These are phyloP conservation scores for Eupeodes luniger DNA, from an alignment of 2,888 invertebrate genomes.

Conservation along the genomic window DNA sequence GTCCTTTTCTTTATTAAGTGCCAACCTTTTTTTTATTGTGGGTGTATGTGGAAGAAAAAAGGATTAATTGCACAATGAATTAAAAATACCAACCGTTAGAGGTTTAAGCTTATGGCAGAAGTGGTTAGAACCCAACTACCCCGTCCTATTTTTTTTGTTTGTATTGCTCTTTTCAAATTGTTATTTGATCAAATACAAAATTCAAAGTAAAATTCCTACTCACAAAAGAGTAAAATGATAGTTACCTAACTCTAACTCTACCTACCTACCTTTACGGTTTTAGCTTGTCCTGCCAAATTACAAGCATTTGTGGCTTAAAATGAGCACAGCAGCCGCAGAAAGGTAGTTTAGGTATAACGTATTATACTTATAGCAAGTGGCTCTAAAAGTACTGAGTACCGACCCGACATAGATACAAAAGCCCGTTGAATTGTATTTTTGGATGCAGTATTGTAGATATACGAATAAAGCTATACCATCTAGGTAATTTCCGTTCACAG, in stretches of 20 bases:
- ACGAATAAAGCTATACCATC: neutral
- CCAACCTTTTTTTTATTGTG: neutral
- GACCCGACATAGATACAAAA: neutral
- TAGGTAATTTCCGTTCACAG: slow-evolving; percentile 39
- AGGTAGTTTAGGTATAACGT: neutral
- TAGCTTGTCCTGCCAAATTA: slow-evolving; percentile 45
- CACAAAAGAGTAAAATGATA: slow-evolving; percentile 27
- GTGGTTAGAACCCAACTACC: neutral
- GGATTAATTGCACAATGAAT: slow-evolving; percentile 41
- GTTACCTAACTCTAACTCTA: neutral
- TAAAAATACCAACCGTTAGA: slow-evolving; percentile 36
- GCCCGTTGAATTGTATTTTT: neutral
- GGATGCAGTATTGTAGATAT: slow-evolving; percentile 7
- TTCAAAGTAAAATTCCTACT: neutral
- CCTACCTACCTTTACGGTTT: neutral
- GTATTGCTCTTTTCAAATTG: neutral
- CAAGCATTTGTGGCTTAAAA: slow-evolving; percentile 35
- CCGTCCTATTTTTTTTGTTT: neutral
- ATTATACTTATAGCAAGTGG: neutral
- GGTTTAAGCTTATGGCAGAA: slow-evolving; percentile 5
- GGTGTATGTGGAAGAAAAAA: neutral
- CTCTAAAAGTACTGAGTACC: neutral
- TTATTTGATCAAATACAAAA: slow-evolving; percentile 22
- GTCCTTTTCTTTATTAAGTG: slow-evolving; percentile 23
- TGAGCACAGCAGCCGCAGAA: slow-evolving; percentile 22